Evolutionary conservation across 2,888 invertebrate species (phyloP).

Genomic region (Chelonus formosanus): DNA sequence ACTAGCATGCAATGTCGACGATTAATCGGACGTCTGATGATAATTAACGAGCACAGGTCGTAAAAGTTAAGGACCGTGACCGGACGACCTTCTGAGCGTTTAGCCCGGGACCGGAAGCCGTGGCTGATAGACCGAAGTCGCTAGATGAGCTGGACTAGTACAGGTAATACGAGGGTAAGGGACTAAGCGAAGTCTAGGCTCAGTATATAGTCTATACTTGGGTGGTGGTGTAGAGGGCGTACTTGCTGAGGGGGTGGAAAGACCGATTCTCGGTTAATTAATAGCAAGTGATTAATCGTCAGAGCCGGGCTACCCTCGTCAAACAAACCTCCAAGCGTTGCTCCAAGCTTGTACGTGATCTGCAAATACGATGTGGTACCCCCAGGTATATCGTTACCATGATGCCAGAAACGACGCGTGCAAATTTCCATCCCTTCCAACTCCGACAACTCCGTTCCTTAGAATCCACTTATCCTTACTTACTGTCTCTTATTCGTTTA

Average conservation of each 20-base stretch:
- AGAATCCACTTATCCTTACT: no score
- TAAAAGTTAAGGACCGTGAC: slow-evolving; percentile 58
- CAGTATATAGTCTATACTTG: slow-evolving; percentile 4
- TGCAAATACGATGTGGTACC: slow-evolving; percentile 49
- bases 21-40: slow-evolving; percentile 46
- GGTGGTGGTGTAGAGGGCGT: slow-evolving; percentile 11
- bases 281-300: slow-evolving; percentile 61
- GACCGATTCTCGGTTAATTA: slow-evolving; percentile 57
- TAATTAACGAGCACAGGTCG: slow-evolving; percentile 52
- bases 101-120: slow-evolving; percentile 32
- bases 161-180: neutral
- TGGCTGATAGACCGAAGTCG: slow-evolving; percentile 27
- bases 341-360: slow-evolving; percentile 53
- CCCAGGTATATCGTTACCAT: slow-evolving; percentile 25
- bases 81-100: slow-evolving; percentile 44
- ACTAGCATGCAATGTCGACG: slow-evolving; percentile 20
- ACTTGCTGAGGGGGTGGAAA: slow-evolving; percentile 12
- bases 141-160: neutral
- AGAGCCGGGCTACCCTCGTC: slow-evolving; percentile 53
- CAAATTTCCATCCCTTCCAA: no score
- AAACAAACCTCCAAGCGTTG: slow-evolving; percentile 53
- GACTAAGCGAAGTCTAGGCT: neutral
- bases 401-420: no score
- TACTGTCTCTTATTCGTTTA: no score
- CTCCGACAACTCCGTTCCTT: no score